Percentiles rank a stretch among this genome's conserved stretches.
Evolutionary conservation across 2,113 vertebrate genomes (phyloP).

Genomic region (Eulacestoma nigropectus): DNA sequence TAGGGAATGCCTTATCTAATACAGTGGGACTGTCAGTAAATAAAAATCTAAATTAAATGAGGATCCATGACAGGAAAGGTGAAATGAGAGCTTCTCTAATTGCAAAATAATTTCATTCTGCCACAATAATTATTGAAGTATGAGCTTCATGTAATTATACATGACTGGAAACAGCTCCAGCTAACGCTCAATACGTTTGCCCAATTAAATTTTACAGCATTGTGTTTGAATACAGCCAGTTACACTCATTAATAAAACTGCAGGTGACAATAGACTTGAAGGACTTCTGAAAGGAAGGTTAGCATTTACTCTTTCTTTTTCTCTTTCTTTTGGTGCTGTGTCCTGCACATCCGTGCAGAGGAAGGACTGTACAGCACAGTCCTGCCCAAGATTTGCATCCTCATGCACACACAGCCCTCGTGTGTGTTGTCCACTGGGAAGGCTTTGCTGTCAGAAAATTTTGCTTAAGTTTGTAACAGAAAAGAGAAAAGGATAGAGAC

Average conservation of each 20-base stretch:
- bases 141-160: conserved; percentile 33
- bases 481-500: background rate
- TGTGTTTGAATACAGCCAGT: conserved; percentile 2
- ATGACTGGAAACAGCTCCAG: conserved; percentile 17
- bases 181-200: background rate
- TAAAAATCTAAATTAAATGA: conserved; percentile 5
- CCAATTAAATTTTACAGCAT: background rate
- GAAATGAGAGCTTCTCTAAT: conserved; percentile 26
- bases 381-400: background rate
- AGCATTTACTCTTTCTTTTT: background rate
- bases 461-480: background rate
- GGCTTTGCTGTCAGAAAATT: background rate
- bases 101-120: conserved; percentile 41
- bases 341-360: background rate
- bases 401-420: accelerated
- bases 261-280: background rate
- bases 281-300: background rate
- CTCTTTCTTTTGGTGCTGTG: background rate
- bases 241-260: background rate
- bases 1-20: background rate
- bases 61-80: background rate
- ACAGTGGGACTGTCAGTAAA: background rate
- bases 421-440: background rate
- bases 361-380: background rate
- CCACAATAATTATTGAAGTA: conserved; percentile 23